Conservation (phyloP, 1,140 invertebrate genomes). For the Oscheius sp. region DNA sequence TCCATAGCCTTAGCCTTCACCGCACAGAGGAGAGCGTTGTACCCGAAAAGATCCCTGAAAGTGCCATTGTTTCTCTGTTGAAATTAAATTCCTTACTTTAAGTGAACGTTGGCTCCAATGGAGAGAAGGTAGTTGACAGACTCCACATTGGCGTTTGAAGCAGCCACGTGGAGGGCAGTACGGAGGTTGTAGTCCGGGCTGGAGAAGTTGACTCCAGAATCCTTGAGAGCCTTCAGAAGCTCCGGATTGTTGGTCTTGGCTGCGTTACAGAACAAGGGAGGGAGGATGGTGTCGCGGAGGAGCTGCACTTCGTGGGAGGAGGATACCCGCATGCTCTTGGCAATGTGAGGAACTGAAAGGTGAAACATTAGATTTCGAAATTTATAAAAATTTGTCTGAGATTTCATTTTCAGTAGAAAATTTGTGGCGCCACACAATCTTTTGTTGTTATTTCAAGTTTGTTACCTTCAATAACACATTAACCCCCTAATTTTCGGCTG, state of each 20-base stretch:
- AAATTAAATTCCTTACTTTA: conserved; percentile 38
- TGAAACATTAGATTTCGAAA: no score
- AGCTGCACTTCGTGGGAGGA: conserved; percentile 71
- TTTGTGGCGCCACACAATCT: no score
- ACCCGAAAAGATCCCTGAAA: conserved; percentile 53
- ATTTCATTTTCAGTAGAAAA: no score
- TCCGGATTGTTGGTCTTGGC: conserved; percentile 70
- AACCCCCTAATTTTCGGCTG: no score
- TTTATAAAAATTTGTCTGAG: no score
- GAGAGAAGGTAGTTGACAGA: conserved; percentile 74
- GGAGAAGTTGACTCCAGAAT: conserved; percentile 73
- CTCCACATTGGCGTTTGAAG: conserved; percentile 70
- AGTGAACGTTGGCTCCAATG: conserved; percentile 80
- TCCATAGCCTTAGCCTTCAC: conserved; percentile 50
- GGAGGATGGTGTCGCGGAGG: conserved; percentile 74
- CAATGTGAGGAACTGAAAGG: conserved; percentile 53
- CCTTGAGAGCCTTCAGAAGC: conserved; percentile 63
- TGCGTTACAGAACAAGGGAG: conserved; percentile 74
- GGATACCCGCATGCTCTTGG: conserved; percentile 69
- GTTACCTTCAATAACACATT: no score
- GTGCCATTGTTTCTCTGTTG: background rate
- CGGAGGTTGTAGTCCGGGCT: conserved; percentile 75
- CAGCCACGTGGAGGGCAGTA: conserved; percentile 79
- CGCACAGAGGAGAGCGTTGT: conserved; percentile 53
- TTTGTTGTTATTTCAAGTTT: no score